These are phyloP conservation scores for Phoenoteleia sp. DNA, from an alignment of 2,888 invertebrate genomes.

Conservation along the genomic window DNA sequence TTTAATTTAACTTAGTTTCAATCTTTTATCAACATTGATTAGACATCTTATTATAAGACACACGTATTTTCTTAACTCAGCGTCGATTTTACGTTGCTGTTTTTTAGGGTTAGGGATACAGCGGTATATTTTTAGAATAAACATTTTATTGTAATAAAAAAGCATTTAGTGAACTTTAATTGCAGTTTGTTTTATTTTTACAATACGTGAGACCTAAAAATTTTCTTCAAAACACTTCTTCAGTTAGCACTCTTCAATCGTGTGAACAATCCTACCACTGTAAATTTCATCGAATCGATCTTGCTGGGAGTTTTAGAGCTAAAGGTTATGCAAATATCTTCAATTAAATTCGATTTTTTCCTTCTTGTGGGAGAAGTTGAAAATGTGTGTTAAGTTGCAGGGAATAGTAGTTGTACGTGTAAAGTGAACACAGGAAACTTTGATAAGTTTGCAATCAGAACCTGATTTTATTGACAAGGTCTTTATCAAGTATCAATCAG, in stretches of 20 bases:
- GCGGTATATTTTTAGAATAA: no score
- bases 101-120: no score
- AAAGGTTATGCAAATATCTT: constrained; percentile 51
- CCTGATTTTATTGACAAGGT: constrained; percentile 47
- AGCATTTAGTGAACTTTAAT: no score
- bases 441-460: constrained; percentile 52
- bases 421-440: neutral
- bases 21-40: no score
- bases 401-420: constrained; percentile 5
- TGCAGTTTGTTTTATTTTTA: neutral
- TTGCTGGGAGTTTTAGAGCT: constrained; percentile 13
- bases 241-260: neutral
- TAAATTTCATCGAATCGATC: constrained; percentile 27
- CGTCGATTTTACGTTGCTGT: no score
- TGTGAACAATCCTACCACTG: neutral
- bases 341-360: constrained; percentile 12
- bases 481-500: no score
- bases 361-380: neutral
- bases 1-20: no score
- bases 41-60: no score
- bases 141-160: no score
- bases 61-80: no score
- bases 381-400: neutral
- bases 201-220: no score
- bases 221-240: neutral